Percentiles rank a stretch among this genome's conserved stretches.
phyloP scores from a whole-genome alignment of 2,888 invertebrate genomes.

The Eremobia ochroleuca region DNA sequence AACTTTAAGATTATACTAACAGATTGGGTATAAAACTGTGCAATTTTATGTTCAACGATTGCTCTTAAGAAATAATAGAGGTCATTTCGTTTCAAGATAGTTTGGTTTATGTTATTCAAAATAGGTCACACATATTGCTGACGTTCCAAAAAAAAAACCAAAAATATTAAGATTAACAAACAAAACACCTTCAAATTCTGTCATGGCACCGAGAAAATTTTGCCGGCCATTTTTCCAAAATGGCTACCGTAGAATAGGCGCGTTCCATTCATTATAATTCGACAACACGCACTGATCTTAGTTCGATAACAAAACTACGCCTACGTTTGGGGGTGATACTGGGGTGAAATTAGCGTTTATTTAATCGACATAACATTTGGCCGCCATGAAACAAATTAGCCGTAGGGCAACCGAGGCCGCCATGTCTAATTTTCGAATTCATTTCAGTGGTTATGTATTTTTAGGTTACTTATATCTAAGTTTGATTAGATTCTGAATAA shows the following conservation, averaged over 20 bases:
- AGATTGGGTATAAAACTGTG: conserved; percentile 41
- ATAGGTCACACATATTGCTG: neutral
- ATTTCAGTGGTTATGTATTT: conserved; percentile 30
- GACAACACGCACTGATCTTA: conserved; percentile 75
- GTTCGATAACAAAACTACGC: conserved; percentile 69
- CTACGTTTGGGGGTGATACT: conserved; percentile 68
- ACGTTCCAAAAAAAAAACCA: neutral
- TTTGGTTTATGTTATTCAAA: neutral
- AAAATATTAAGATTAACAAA: neutral
- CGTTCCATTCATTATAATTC: conserved; percentile 79
- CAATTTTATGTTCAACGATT: conserved; percentile 35
- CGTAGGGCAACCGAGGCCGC: conserved; percentile 35
- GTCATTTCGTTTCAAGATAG: neutral
- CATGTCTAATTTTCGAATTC: conserved; percentile 50
- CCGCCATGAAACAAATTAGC: conserved; percentile 61
- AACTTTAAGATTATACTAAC: conserved; percentile 54
- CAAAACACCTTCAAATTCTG: conserved; percentile 11
- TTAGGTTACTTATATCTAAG: conserved; percentile 32
- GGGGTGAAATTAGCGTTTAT: conserved; percentile 70
- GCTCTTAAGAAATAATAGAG: conserved; percentile 23
- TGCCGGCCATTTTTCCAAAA: conserved; percentile 77
- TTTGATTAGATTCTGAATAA: conserved; percentile 31
- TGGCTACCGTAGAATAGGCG: conserved; percentile 76
- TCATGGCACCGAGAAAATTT: conserved; percentile 68
- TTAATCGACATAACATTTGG: conserved; percentile 67